Percentiles rank a stretch among this genome's conserved stretches.
Conservation (phyloP, 2,113 vertebrate species). For the Parotia lawesii region DNA sequence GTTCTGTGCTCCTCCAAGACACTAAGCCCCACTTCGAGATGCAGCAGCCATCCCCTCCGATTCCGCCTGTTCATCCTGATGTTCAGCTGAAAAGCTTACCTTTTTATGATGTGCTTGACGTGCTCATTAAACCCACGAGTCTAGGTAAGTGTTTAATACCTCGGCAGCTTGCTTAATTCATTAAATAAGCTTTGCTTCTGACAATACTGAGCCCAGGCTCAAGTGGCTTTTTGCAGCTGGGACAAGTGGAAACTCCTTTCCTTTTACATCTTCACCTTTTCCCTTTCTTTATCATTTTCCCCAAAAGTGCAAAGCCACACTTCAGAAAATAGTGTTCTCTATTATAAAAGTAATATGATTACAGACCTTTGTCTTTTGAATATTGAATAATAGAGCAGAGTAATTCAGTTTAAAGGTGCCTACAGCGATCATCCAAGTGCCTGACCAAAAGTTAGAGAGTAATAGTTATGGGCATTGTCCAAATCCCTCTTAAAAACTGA, state of each 20-base stretch:
- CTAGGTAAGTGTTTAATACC: constrained; percentile 78
- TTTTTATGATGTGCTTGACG: constrained; percentile 93
- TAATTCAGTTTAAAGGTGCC: not conserved
- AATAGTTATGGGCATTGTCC: not conserved
- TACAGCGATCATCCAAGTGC: not conserved
- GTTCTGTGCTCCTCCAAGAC: constrained; percentile 75
- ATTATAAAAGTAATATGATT: not conserved
- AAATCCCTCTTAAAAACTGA: not conserved
- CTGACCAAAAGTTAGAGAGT: not conserved
- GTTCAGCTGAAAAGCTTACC: constrained; percentile 92
- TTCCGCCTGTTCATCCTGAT: constrained; percentile 93
- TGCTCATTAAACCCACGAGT: constrained; percentile 95
- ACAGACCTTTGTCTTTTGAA: not conserved
- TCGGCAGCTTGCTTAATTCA: not conserved
- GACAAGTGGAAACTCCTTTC: not conserved
- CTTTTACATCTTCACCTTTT: not conserved
- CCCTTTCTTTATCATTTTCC: not conserved
- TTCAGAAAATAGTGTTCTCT: not conserved
- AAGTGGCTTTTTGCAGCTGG: not conserved
- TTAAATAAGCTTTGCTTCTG: not conserved
- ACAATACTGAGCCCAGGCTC: not conserved
- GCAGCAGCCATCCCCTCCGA: constrained; percentile 84
- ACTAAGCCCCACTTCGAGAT: constrained; percentile 84
- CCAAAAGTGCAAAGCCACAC: not conserved
- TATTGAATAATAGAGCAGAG: not conserved